Base-by-base conservation (phyloP, 2,797 vertebrate species). In the Eulemur albifrons region DNA sequence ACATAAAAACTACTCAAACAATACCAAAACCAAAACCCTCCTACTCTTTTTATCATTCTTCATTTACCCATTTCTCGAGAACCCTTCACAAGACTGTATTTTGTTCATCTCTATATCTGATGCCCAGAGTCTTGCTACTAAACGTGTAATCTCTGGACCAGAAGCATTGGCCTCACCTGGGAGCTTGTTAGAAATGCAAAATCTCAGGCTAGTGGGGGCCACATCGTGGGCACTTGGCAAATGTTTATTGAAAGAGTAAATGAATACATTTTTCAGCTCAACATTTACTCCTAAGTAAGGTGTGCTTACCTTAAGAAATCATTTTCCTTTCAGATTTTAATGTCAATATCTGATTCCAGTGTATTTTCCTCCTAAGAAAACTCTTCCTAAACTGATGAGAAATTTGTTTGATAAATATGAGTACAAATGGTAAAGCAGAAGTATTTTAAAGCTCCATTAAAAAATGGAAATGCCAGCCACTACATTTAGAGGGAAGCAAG, bases 401-500 rank as follows among this genome's bases (percentile, higher is more conserved):
- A 88, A 88, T 75, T 50, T 48, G 61, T 11, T 70, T 75, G 20
- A 32, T 25, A 77, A 90, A 79, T 52, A 63, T 27, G 20, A 48
- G 12, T 79, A 23, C 92, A 50, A 87, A 45, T 25, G 92, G 4
- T 89, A 67, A 90, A 90, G n/a, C 65, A 95, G n/a, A 93, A 30
- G 17, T 21, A 82, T 72, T 94, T 94, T 96, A 88, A 93, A 45
- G 13, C 11, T 85, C n/a, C 2, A 25, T 70, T n/a, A 38, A 89
- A 17, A 87, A 70, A 18, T 76, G 23, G 32, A 92, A 96, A 72
- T 87, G 70, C 87, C 80, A 86, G 95, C 87, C 67, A 88, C 21
- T 84, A 25, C n/a, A 83, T 86, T 95, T 18, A 83, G 86, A 97
- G 67, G 92, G 92, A 90, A 98, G 81, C 54, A 61, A 94, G 93